Conservation (phyloP, 2,113 vertebrate species). For the Trochalopteron elliotii region DNA sequence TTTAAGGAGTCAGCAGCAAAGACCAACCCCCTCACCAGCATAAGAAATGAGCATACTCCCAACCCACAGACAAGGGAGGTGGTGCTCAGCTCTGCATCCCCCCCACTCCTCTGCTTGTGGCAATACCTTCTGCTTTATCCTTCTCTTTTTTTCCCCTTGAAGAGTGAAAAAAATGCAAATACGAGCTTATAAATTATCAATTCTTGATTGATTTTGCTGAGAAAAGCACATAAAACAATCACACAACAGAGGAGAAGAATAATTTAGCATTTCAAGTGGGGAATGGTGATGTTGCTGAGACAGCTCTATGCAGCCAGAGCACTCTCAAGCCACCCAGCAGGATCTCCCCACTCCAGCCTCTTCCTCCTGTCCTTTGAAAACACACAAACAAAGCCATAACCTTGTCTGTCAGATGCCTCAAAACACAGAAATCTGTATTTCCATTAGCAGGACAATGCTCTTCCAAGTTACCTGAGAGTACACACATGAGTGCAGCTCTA, state of each 20-base stretch:
- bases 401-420: not conserved
- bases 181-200: slow-evolving; percentile 66
- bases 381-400: not conserved
- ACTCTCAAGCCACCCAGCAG: not conserved
- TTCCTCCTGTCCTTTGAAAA: not conserved
- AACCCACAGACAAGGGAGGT: not conserved
- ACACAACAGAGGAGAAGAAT: slow-evolving; percentile 1
- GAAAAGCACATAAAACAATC: slow-evolving; percentile 58
- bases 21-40: not conserved
- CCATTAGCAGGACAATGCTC: not conserved
- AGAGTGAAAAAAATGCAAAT: slow-evolving; percentile 32
- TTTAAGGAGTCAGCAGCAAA: not conserved
- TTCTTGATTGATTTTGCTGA: slow-evolving; percentile 67
- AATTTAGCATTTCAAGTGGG: slow-evolving; percentile 44
- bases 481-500: accelerated
- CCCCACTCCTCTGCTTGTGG: not conserved
- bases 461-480: not conserved
- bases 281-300: slow-evolving; percentile 7
- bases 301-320: slow-evolving; percentile 27
- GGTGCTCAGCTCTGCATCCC: not conserved
- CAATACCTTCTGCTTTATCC: not conserved
- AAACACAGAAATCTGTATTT: not conserved
- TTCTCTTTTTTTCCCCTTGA: not conserved
- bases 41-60: not conserved
- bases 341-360: not conserved